Evolutionary conservation across 2,797 vertebrate genomes (phyloP).

Genomic region (Mionectes olivaceus): DNA sequence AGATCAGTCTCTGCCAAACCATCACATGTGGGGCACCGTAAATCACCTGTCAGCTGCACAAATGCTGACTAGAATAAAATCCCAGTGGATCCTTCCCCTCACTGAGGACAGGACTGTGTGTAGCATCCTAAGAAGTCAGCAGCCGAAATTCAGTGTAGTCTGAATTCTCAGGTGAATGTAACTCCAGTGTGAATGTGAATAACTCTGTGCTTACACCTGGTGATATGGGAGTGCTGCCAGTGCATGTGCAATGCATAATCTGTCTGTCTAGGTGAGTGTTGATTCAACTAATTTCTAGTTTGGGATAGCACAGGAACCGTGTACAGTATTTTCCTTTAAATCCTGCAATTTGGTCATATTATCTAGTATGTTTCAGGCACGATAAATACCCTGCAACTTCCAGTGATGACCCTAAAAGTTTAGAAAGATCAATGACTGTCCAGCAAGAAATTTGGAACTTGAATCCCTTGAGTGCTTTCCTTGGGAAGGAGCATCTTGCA

Average conservation of each 20-base stretch:
- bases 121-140: neutral
- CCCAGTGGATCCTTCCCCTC: neutral
- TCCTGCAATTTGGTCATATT: neutral
- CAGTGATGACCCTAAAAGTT: neutral
- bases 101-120: neutral
- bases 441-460: neutral
- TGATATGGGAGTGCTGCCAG: neutral
- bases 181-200: neutral
- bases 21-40: accelerated
- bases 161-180: neutral
- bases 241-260: accelerated
- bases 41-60: neutral
- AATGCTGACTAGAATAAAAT: neutral
- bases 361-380: neutral
- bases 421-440: neutral
- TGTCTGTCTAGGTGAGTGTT: neutral
- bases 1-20: neutral
- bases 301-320: neutral
- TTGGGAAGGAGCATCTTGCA: neutral
- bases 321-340: neutral
- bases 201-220: neutral
- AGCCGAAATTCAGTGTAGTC: neutral
- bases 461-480: neutral
- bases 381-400: neutral
- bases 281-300: neutral